These are phyloP conservation scores for Gymnoscelis rufifasciata DNA, from an alignment of 2,888 invertebrate species.

Conservation along the genomic window DNA sequence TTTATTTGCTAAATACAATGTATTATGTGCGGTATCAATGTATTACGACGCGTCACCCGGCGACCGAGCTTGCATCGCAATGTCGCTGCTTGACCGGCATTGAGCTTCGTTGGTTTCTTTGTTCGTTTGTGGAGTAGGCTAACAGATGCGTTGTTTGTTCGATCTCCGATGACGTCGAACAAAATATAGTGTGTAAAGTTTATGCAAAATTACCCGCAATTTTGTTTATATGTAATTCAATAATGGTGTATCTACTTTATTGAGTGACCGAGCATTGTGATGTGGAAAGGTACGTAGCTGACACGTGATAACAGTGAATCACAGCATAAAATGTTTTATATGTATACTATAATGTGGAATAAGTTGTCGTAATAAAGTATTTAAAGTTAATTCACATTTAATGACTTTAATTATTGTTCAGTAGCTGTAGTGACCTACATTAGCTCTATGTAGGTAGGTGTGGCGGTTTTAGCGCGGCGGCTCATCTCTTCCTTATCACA, in stretches of 20 bases:
- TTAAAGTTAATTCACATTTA: constrained; percentile 74
- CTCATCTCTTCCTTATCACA: constrained; percentile 55
- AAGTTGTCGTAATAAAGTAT: constrained; percentile 80
- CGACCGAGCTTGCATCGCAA: constrained; percentile 59
- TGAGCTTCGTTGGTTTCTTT: constrained; percentile 29
- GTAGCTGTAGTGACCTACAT: constrained; percentile 50
- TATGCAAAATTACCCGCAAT: constrained; percentile 65
- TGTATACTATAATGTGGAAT: constrained; percentile 77
- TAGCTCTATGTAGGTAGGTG: constrained; percentile 35
- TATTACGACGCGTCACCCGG: constrained; percentile 66
- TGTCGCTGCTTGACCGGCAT: constrained; percentile 11
- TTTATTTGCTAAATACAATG: constrained; percentile 79
- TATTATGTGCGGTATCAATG: constrained; percentile 76
- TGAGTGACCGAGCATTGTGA: constrained; percentile 71
- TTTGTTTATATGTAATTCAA: constrained; percentile 64
- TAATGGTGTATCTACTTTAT: constrained; percentile 56
- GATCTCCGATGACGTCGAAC: constrained; percentile 70
- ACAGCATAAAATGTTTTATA: constrained; percentile 77
- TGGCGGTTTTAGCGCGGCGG: constrained; percentile 12
- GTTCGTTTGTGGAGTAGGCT: constrained; percentile 28
- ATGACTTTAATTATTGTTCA: constrained; percentile 69
- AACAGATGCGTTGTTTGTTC: constrained; percentile 58
- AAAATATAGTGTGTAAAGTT: constrained; percentile 75
- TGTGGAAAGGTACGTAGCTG: constrained; percentile 76
- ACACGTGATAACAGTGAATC: constrained; percentile 74